Base-by-base conservation (phyloP, 2,888 invertebrate genomes). In the Platycheirus rosarum region DNA sequence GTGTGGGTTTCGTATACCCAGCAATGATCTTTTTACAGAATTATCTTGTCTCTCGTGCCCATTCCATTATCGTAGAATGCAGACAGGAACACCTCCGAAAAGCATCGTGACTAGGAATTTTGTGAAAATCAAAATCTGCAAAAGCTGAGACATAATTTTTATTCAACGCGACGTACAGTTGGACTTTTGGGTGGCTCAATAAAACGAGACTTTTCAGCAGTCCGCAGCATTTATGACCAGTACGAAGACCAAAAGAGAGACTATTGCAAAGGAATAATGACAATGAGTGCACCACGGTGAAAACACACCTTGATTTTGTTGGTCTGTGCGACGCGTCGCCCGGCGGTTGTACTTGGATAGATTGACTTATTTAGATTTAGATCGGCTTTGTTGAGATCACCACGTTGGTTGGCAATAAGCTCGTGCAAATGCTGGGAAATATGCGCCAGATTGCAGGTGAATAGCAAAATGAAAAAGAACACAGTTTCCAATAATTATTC, bases 291-390 rank as follows among this genome's bases (percentile, higher is more conserved):
- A 20, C 29, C 32, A 55, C 32, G 37, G 65, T 70, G 57, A 57
- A 63, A 80, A 80, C 75, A 75, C 75, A 75, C 80, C 75, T 80
- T 71, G 69, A 69, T 80, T 80, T 80, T 74, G 63, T 79, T 69
- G 18, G 69, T 26, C 49, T 51, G 46, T 16, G 23, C 42, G 40
- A 13, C 13, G 35, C 11, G 37, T 13, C 20, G 20, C 9, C 14
- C 13, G 48, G 11, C 13, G 16, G 16, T 44, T 40, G n/a, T 13
- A 40, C 5, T 16, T 11, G 16, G 20, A 18, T 40, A 48, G 44
- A 42, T 77, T 71, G 65, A 71, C 18, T 66, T 68, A 71, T 44
- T 78, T 49, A 16, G 65, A 18, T 62, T 69, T 3, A 29, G 6
- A 40, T 42, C 65, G 48, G 13, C 26, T 42, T 65, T 42, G 11